phyloP scores from a whole-genome alignment of 2,113 vertebrate genomes.

The Smithornis capensis region DNA sequence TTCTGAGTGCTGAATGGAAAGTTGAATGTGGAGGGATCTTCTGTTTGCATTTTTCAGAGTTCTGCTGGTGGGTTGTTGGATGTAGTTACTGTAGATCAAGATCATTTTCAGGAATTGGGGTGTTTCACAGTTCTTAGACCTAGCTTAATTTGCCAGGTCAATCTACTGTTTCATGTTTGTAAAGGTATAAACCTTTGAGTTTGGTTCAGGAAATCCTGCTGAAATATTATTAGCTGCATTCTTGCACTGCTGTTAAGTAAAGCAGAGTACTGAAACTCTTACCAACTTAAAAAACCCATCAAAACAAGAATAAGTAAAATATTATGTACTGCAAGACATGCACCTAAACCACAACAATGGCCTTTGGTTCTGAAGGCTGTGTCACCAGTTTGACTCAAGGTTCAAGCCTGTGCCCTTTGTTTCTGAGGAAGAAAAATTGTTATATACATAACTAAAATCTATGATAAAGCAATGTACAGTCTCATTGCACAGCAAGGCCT shows the following conservation, averaged over 20 bases:
- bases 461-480: background rate
- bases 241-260: background rate
- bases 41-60: background rate
- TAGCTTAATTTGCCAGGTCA: background rate
- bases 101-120: background rate
- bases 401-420: background rate
- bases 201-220: background rate
- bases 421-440: background rate
- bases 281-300: background rate
- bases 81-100: background rate
- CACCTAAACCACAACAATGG: background rate
- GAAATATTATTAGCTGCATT: background rate
- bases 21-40: background rate
- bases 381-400: background rate
- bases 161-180: background rate
- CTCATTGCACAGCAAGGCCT: background rate
- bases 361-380: background rate
- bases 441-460: background rate
- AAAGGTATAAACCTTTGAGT: background rate
- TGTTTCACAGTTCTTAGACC: background rate
- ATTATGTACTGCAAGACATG: background rate
- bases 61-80: background rate
- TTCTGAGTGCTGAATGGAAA: fast-evolving
- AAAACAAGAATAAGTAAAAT: background rate
- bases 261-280: background rate